Conservation (phyloP, 2,113 vertebrate genomes). For the Rhineura floridana region DNA sequence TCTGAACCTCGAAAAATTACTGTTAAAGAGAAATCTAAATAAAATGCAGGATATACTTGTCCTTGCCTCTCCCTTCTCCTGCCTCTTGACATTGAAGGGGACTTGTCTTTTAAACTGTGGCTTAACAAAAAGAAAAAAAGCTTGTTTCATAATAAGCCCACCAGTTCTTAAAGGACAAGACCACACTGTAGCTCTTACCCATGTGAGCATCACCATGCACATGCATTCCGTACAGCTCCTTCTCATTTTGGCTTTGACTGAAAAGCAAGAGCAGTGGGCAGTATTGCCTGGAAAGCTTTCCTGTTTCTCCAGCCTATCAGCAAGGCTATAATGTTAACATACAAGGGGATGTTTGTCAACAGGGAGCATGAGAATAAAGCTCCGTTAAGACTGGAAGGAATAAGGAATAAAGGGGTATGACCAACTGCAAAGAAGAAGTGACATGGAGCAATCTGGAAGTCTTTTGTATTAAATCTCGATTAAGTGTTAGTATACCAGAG, state of each 20-base stretch:
- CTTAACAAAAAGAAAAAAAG: neutral
- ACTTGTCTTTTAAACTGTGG: neutral
- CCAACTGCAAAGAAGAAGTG: no score
- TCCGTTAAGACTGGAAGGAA: no score
- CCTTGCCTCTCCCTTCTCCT: neutral
- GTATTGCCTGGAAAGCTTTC: neutral
- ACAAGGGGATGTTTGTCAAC: neutral
- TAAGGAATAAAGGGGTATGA: no score
- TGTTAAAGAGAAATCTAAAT: slow-evolving; percentile 42
- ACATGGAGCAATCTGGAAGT: no score
- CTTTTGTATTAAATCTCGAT: no score
- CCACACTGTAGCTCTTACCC: neutral
- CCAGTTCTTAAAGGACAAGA: neutral
- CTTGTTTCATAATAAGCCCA: neutral
- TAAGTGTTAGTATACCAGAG: no score
- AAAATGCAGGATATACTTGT: neutral
- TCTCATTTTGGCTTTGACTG: neutral
- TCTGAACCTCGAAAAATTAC: slow-evolving; percentile 42
- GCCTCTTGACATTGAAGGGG: neutral
- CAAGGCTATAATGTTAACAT: neutral
- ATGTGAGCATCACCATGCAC: neutral
- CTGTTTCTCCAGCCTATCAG: neutral
- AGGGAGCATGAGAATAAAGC: no score
- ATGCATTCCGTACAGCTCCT: neutral
- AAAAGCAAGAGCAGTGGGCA: neutral